phyloP scores from a whole-genome alignment of 35 echinoderm and acorn worm genomes.

The Holothuria glaberrima region DNA sequence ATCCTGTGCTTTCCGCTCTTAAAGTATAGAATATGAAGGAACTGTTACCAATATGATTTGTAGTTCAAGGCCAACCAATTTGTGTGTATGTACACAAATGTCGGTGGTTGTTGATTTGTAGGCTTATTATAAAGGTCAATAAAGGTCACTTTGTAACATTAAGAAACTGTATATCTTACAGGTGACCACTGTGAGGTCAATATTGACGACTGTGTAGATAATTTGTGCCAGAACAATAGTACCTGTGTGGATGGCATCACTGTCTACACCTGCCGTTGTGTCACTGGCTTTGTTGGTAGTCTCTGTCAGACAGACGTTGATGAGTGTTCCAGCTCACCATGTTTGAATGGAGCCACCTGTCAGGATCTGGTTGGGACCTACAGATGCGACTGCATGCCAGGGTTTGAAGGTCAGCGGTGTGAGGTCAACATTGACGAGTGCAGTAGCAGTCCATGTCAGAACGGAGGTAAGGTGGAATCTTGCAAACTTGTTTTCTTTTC shows the following conservation, averaged over 20 bases:
- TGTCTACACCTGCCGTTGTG: conserved; percentile 49
- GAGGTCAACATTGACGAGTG: conserved; percentile 74
- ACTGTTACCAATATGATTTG: too few species aligned
- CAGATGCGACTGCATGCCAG: conserved; percentile 55
- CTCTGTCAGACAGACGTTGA: conserved; percentile 47
- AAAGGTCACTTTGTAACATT: too few species aligned
- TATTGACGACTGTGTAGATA: conserved; percentile 48
- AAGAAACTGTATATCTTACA: background rate
- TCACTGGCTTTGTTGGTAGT: conserved; percentile 27
- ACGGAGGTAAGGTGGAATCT: conserved; percentile 49
- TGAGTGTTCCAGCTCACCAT: conserved; percentile 56
- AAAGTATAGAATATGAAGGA: too few species aligned
- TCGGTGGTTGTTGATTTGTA: too few species aligned
- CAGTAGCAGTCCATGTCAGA: conserved; percentile 67
- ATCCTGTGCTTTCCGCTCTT: too few species aligned
- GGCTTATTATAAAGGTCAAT: too few species aligned
- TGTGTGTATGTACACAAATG: too few species aligned
- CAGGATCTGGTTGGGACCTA: conserved; percentile 48
- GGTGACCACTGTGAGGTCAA: conserved; percentile 66
- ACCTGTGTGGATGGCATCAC: conserved; percentile 61
- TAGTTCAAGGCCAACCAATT: too few species aligned
- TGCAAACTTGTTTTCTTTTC: background rate
- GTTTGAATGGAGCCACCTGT: conserved; percentile 48
- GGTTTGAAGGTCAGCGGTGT: conserved; percentile 60
- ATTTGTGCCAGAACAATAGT: conserved; percentile 54